Evolutionary conservation across 2,113 vertebrate genomes (phyloP).

Genomic region (Natator depressus): DNA sequence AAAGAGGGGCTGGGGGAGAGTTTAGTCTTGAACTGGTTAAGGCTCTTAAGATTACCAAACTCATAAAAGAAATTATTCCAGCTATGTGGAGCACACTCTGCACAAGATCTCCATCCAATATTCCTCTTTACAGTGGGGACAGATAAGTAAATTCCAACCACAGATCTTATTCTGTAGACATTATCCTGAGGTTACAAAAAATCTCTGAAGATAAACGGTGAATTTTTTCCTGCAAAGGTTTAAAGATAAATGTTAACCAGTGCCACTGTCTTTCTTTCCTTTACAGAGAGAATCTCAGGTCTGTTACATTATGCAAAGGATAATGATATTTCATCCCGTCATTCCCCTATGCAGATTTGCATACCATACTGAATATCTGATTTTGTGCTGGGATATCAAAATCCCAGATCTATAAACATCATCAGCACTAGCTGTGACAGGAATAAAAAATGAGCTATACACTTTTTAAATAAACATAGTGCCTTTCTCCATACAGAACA

Average conservation of each 20-base stretch:
- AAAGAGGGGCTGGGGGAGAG: background rate
- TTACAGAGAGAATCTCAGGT: background rate
- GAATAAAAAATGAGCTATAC: background rate
- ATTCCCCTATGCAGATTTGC: background rate
- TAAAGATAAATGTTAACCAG: background rate
- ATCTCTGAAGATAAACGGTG: background rate
- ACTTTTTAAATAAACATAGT: background rate
- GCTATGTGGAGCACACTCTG: background rate
- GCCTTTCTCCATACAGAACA: accelerated
- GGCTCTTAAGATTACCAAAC: background rate
- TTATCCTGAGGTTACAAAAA: background rate
- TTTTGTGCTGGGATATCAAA: background rate
- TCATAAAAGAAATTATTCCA: background rate
- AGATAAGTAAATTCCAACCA: constrained; percentile 24
- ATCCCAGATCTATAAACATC: background rate
- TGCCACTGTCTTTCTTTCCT: background rate
- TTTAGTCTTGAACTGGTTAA: background rate
- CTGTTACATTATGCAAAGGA: background rate
- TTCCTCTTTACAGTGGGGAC: background rate
- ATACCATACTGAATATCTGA: background rate
- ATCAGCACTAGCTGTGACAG: background rate
- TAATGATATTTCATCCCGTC: background rate
- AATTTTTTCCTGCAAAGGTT: background rate
- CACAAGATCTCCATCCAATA: background rate
- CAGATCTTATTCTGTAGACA: background rate